Conservation (phyloP, 2,888 invertebrate genomes). For the Perithous albicinctus region DNA sequence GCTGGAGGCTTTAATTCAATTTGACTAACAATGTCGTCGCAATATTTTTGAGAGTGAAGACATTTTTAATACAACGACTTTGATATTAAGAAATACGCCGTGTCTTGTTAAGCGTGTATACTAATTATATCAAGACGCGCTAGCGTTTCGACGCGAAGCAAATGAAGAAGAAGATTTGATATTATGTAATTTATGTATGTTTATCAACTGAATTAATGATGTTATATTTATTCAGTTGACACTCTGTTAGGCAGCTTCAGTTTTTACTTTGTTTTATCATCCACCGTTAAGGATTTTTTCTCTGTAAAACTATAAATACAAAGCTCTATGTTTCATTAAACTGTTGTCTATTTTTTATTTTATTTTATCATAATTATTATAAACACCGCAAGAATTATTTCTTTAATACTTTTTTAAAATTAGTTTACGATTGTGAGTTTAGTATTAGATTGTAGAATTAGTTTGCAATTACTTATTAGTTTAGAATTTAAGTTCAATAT, state of each 20-base stretch:
- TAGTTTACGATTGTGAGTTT: too few relatives aligned
- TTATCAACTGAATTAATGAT: background rate
- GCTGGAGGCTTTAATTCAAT: background rate
- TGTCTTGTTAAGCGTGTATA: background rate
- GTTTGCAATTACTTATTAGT: background rate
- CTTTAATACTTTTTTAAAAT: too few relatives aligned
- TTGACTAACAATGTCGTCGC: slow-evolving; percentile 1
- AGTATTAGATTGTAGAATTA: too few relatives aligned
- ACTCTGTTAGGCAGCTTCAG: background rate
- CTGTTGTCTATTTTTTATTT: background rate
- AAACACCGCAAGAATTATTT: background rate
- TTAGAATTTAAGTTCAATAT: background rate
- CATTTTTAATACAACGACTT: slow-evolving; percentile 5
- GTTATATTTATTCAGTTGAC: background rate
- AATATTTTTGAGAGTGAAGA: slow-evolving; percentile 3
- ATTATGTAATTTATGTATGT: background rate
- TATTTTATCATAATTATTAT: background rate
- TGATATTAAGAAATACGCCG: background rate
- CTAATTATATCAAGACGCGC: background rate
- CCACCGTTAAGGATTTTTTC: background rate
- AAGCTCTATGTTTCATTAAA: slow-evolving; percentile 25
- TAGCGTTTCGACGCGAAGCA: background rate
- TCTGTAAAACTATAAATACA: slow-evolving; percentile 22
- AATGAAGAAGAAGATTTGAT: background rate
- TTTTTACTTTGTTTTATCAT: background rate